A percentile compares a stretch with the other conserved stretches of the same genome.
Evolutionary conservation across 2,888 invertebrate genomes (phyloP).

Genomic region (Cotesia congregata): DNA sequence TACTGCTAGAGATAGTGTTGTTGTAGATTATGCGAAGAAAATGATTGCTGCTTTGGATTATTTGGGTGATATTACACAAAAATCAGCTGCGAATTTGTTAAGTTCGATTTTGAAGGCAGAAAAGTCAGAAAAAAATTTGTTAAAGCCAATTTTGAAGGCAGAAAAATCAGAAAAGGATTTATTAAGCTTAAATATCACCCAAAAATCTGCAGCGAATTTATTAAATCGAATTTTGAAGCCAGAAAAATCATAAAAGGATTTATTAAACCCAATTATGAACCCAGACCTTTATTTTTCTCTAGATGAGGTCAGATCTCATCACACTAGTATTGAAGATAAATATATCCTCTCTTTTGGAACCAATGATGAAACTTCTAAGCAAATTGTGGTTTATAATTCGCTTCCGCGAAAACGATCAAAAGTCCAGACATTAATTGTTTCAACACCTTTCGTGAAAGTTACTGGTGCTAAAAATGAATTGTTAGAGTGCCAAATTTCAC

Average conservation of each 20-base stretch:
- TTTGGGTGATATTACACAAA: too few species aligned
- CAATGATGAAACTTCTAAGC: constrained; percentile 76
- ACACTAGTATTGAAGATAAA: constrained; percentile 64
- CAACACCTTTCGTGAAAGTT: constrained; percentile 83
- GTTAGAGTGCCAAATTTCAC: constrained; percentile 78
- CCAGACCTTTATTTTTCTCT: constrained; percentile 72
- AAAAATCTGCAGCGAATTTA: constrained; percentile 65
- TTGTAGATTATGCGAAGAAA: constrained; percentile 88
- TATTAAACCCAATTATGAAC: constrained; percentile 56
- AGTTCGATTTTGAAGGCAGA: too few species aligned
- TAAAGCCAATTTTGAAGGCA: too few species aligned
- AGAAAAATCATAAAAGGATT: constrained; percentile 54
- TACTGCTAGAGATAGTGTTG: constrained; percentile 92
- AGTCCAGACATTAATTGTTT: constrained; percentile 84
- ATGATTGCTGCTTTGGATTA: constrained; percentile 65
- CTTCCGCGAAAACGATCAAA: constrained; percentile 81
- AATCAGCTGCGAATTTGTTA: too few species aligned
- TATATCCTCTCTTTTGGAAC: constrained; percentile 70
- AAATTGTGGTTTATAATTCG: constrained; percentile 87
- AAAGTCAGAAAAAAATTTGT: too few species aligned
- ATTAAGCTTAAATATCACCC: too few species aligned
- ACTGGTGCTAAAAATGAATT: constrained; percentile 74
- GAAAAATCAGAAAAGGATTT: too few species aligned
- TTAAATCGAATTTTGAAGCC: too few species aligned
- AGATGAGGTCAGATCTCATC: constrained; percentile 72